These are phyloP conservation scores for Melipona beecheii DNA, from an alignment of 2,888 invertebrate genomes.

Conservation along the genomic window DNA sequence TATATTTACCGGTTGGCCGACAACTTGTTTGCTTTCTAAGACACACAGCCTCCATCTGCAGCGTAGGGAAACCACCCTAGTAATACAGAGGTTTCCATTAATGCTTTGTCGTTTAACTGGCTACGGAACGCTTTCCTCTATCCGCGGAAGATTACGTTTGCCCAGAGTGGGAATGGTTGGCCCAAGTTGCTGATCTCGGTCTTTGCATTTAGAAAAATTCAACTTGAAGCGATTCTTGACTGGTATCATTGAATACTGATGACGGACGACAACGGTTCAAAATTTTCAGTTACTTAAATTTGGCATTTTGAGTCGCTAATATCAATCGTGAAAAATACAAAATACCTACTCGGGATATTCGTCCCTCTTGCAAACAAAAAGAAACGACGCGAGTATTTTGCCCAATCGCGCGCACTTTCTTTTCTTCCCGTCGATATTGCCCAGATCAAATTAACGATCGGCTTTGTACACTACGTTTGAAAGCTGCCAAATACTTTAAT, in stretches of 20 bases:
- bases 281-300: no score
- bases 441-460: slow-evolving; percentile 78
- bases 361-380: background rate
- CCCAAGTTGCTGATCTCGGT: slow-evolving; percentile 10
- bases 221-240: slow-evolving; percentile 2
- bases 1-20: slow-evolving; percentile 77
- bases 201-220: background rate
- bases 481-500: slow-evolving; percentile 80
- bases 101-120: slow-evolving; percentile 72
- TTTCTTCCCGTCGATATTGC: slow-evolving; percentile 65
- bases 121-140: slow-evolving; percentile 48
- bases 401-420: slow-evolving; percentile 32
- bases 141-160: slow-evolving; percentile 59
- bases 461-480: slow-evolving; percentile 75
- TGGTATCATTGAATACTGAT: no score
- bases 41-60: slow-evolving; percentile 67
- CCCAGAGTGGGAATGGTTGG: slow-evolving; percentile 9
- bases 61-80: slow-evolving; percentile 57
- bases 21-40: slow-evolving; percentile 78
- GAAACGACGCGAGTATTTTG: background rate
- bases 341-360: background rate
- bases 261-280: no score
- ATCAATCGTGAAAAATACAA: no score
- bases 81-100: slow-evolving; percentile 78
- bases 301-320: no score